phyloP scores from a whole-genome alignment of 2,113 vertebrate species.

The Pandion haliaetus region DNA sequence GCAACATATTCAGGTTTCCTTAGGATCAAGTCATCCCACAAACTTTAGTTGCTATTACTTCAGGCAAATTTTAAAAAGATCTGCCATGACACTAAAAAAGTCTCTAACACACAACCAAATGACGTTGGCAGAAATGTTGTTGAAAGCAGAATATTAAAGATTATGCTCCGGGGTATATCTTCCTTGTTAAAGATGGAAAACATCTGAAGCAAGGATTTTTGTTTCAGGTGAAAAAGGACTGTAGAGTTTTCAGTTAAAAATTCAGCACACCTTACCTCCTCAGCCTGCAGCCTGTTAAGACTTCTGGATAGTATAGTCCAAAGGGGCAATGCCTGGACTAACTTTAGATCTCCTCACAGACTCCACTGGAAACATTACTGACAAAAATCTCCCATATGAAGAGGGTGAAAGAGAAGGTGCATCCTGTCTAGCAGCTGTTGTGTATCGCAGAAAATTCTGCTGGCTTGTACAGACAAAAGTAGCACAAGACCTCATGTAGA shows the following conservation, averaged over 20 bases:
- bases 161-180: background rate
- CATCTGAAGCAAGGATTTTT: background rate
- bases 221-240: background rate
- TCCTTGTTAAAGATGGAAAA: background rate
- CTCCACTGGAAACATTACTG: background rate
- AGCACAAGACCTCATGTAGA: background rate
- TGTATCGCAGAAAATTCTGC: background rate
- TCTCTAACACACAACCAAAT: background rate
- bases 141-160: background rate
- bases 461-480: background rate
- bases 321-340: background rate
- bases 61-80: background rate
- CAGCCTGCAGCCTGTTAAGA: background rate
- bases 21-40: background rate
- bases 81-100: background rate
- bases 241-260: background rate
- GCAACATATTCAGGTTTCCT: background rate
- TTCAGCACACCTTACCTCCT: background rate
- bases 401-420: background rate
- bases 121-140: background rate
- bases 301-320: background rate
- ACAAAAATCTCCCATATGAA: background rate
- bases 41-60: background rate
- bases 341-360: background rate
- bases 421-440: background rate